These are phyloP conservation scores for Scolopax mira DNA, from an alignment of 2,113 vertebrate species.

Conservation along the genomic window DNA sequence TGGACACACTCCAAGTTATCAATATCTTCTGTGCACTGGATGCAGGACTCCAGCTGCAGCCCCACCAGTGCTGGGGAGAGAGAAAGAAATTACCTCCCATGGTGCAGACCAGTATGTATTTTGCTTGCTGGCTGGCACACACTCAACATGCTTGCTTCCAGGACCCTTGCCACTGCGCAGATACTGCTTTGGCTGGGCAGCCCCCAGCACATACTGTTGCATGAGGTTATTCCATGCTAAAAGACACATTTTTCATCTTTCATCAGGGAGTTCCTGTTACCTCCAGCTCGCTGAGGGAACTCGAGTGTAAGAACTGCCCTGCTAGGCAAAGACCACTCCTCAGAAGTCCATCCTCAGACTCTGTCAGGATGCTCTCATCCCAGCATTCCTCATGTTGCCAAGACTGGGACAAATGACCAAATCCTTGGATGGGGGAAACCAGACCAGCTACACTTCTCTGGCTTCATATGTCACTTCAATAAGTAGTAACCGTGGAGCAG, in stretches of 20 bases:
- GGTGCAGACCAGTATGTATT: accelerated
- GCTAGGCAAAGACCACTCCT: background rate
- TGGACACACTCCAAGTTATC: background rate
- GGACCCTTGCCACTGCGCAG: accelerated
- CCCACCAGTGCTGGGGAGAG: background rate
- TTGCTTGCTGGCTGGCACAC: background rate
- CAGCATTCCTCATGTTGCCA: accelerated
- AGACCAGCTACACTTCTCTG: background rate
- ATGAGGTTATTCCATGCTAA: background rate
- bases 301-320: accelerated
- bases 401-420: background rate
- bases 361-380: background rate
- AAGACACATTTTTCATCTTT: background rate
- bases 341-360: background rate
- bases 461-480: background rate
- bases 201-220: background rate
- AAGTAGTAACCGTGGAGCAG: accelerated
- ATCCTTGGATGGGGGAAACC: background rate
- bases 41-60: background rate
- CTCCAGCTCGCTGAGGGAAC: background rate
- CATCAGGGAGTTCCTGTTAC: accelerated
- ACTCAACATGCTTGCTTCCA: accelerated
- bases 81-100: accelerated
- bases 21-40: accelerated
- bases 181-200: accelerated